A percentile compares a stretch with the other conserved stretches of the same genome.
Evolutionary conservation across 2,888 invertebrate genomes (phyloP).

Genomic region (Frankliniella intonsa): DNA sequence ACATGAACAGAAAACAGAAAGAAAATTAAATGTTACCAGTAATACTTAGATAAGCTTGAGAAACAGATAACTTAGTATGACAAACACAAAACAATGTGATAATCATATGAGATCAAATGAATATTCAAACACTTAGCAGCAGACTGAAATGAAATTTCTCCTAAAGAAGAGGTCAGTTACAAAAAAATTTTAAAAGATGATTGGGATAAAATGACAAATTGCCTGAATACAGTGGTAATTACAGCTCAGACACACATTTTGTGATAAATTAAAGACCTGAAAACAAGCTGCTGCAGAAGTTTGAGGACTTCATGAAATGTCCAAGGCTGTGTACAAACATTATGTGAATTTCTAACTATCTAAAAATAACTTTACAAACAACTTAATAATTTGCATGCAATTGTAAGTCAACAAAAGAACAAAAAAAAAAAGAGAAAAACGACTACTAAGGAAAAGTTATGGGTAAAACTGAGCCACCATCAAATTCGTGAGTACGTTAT

Average conservation of each 20-base stretch:
- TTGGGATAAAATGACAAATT: background rate
- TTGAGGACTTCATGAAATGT: background rate
- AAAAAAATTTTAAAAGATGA: too few relatives aligned
- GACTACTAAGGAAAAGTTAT: too few relatives aligned
- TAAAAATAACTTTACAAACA: background rate
- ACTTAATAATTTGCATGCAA: background rate
- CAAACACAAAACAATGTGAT: background rate
- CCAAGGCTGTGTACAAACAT: conserved; percentile 19
- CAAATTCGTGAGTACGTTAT: too few relatives aligned
- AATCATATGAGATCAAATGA: conserved; percentile 15
- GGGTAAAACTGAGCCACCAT: too few relatives aligned
- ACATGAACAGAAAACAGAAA: too few relatives aligned
- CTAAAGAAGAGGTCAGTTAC: background rate
- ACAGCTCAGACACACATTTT: background rate
- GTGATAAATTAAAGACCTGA: background rate
- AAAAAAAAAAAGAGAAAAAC: background rate
- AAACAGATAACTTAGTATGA: background rate
- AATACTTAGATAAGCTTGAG: background rate
- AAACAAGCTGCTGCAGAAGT: background rate
- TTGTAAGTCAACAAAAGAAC: background rate
- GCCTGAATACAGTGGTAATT: background rate
- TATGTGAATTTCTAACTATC: background rate
- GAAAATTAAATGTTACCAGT: background rate
- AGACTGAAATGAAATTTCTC: background rate
- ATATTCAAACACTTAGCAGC: background rate